phyloP scores from a whole-genome alignment of 2,113 vertebrate species.

The Glaucidium brasilianum region DNA sequence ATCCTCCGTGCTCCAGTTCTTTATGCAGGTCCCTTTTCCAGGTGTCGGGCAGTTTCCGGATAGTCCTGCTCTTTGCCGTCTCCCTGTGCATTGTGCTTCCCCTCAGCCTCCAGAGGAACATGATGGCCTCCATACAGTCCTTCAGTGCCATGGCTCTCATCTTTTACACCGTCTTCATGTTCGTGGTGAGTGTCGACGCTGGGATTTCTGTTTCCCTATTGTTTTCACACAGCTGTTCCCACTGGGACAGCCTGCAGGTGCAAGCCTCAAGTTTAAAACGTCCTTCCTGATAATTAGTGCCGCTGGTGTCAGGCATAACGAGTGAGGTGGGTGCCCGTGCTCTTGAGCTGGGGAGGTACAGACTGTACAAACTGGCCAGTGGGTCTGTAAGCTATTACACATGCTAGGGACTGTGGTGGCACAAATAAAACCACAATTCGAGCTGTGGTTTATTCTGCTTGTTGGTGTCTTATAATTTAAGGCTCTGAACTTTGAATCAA shows the following conservation, averaged over 20 bases:
- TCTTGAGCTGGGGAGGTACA: not conserved
- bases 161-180: slow-evolving; percentile 96
- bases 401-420: not conserved
- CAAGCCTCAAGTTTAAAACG: not conserved
- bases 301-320: not conserved
- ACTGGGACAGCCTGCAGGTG: not conserved
- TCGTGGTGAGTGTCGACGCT: slow-evolving; percentile 82
- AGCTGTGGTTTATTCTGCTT: not conserved
- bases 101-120: slow-evolving; percentile 94
- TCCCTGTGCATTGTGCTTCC: slow-evolving; percentile 94
- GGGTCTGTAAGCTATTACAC: not conserved
- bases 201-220: not conserved
- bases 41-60: slow-evolving; percentile 84
- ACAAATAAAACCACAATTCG: not conserved
- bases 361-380: not conserved
- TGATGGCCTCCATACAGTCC: slow-evolving; percentile 98
- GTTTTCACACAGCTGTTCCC: not conserved
- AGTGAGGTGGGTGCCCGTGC: not conserved
- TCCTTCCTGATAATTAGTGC: not conserved
- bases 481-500: not conserved
- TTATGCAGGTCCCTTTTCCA: slow-evolving; percentile 17
- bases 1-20: not conserved
- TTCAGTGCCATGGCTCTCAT: slow-evolving; percentile 98
- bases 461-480: not conserved
- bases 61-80: slow-evolving; percentile 85